Evolutionary conservation across 2,113 vertebrate species (phyloP), one percentile per base, ranked within the genome.

Genomic region (Spilogale gracilis): DNA sequence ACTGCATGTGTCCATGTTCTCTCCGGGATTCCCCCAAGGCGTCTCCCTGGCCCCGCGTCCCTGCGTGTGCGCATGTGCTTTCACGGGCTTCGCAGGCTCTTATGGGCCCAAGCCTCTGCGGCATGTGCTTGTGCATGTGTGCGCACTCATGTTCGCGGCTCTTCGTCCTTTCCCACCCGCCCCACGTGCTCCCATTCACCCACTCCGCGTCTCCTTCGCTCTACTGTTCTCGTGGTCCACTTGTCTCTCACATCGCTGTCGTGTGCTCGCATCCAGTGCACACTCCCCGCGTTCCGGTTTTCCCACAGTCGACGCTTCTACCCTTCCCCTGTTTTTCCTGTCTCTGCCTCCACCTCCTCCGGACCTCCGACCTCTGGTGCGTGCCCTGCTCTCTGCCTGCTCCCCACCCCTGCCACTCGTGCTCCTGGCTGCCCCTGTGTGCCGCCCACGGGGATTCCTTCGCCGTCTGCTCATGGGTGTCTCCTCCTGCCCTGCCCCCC

Each of bases 141-240:
- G 23, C 45, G 23, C 23, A 45, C 23, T 43, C 67, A n/a, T 23
- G 6, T 48, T 21, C 73, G 1, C 12, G 45, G 73, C 73, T 13
- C 45, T 43, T 27, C 23, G 3, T 16, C 45, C 12, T 27, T 12
- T 9, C 12, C 23, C 23, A 6, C 12, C 65, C 71, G 0, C 0
- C 71, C 71, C 11, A 4, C 38, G 45, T 21, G 6, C 71, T 11
- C 38, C 20, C 71, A 23, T 20, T 10, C 0, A 16, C 16, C n/a
- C n/a, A 1, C 38, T 21, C 11, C 21, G 5, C 43, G 11, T 45
- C 11, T 45, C 71, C 18, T 10, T 23, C 20, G 71, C 71, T 23
- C 20, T 45, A 2, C 20, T 23, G 20, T 45, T 6, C 71, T 71
- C 71, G 0, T 6, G 71, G 10, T 12, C 18, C 2, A 10, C 38